Evolutionary conservation across 2,888 invertebrate genomes (phyloP).

Genomic region (Psococerastis gibbosa): DNA sequence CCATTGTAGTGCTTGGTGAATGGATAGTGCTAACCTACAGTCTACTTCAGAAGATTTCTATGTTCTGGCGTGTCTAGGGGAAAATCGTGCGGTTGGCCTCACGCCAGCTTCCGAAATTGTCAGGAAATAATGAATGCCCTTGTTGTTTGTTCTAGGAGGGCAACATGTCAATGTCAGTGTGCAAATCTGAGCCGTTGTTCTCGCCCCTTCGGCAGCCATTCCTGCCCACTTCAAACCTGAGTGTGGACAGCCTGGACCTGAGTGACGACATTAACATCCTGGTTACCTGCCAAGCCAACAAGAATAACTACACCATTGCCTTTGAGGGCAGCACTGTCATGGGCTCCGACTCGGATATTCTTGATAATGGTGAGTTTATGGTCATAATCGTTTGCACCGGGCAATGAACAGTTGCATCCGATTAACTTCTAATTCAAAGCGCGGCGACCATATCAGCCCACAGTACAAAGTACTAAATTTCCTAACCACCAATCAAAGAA

Average conservation of each 20-base stretch:
- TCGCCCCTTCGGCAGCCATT: constrained; percentile 72
- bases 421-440: too few species aligned
- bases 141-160: constrained; percentile 34
- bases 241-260: constrained; percentile 80
- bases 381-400: too few species aligned
- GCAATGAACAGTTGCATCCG: too few species aligned
- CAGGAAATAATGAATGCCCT: constrained; percentile 10
- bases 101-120: too few species aligned
- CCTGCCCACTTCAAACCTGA: constrained; percentile 50
- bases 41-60: too few species aligned
- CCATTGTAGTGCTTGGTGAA: too few species aligned
- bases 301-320: constrained; percentile 88
- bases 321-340: constrained; percentile 75
- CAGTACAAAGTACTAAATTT: too few species aligned
- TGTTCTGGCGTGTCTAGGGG: too few species aligned
- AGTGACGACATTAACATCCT: constrained; percentile 72
- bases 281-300: constrained; percentile 71
- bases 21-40: too few species aligned
- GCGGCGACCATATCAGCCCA: too few species aligned
- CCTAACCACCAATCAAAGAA: too few species aligned
- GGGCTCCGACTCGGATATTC: constrained; percentile 57
- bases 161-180: constrained; percentile 69
- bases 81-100: too few species aligned
- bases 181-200: constrained; percentile 78
- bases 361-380: constrained; percentile 27